Evolutionary conservation across 2,797 vertebrate genomes (phyloP), one percentile per base, ranked within the genome.

Genomic region (Vipera ursinii): DNA sequence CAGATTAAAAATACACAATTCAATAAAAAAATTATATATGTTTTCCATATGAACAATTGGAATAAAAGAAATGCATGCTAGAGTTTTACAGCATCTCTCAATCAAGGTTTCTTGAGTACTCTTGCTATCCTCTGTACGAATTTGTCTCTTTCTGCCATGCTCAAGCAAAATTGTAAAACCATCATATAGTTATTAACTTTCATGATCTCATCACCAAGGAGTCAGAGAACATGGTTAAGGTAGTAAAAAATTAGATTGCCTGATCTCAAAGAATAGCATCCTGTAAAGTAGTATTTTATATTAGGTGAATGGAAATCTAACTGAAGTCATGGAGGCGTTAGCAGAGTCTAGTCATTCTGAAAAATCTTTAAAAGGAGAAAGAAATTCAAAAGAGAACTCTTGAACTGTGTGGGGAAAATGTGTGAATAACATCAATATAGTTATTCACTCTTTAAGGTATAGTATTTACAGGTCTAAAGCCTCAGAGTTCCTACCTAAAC

Each of bases 141-240:
- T 88, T 88, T 88, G n/a, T 89, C 26, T 86, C 8, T 51, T 28
- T 51, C 61, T 51, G 5, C 69, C 38, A 4, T 44, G 15, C 22
- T 78, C 63, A 53, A 91, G 26, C 2, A 78, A 91, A 88, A 88
- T 56, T 82, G 89, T 91, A 78, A 87, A 82, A 88, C 56, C 24
- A n/a, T 92, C 92, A 93, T 91, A 61, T 94, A 94, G 44, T 94
- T 92, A 6, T 91, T 90, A 93, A 87, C 59, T 93, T 10, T 69
- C 90, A 78, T 93, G 65, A 91, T 88, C 86, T 82, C 89, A 91
- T 90, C 86, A 82, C n/a, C 2, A 61, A n/a, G 38, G 82, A 93
- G 65, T 93, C 89, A 82, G 17, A 51, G 65, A 93, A 82, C n/a
- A 63, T 88, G 20, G n/a, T 51, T 60, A 59, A 32, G 44, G 32